Percentiles rank a stretch among this genome's conserved stretches.
These are phyloP conservation scores for Oxystoma pomonae DNA, from an alignment of 2,888 invertebrate species.

Conservation along the genomic window DNA sequence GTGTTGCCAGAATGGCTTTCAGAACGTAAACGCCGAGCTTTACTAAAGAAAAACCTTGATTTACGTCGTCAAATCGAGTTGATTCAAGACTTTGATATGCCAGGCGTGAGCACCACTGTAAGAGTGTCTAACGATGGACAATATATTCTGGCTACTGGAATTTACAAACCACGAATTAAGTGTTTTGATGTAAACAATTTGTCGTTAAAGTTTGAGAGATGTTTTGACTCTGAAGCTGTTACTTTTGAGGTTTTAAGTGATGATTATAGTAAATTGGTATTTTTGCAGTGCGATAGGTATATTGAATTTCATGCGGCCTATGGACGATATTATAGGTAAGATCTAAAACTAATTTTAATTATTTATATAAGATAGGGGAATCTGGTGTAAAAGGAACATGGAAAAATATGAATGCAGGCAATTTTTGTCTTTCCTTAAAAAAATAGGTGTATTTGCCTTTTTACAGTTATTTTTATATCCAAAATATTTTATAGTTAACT, in stretches of 20 bases:
- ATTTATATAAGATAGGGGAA: too few species aligned
- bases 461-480: too few species aligned
- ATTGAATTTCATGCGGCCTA: slow-evolving; percentile 94
- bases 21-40: slow-evolving; percentile 73
- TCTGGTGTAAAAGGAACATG: too few species aligned
- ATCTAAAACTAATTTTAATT: too few species aligned
- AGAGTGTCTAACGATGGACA: slow-evolving; percentile 86
- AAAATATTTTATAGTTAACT: too few species aligned
- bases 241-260: slow-evolving; percentile 90
- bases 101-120: slow-evolving; percentile 83
- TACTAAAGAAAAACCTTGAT: slow-evolving; percentile 87
- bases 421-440: too few species aligned
- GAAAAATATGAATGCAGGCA: too few species aligned
- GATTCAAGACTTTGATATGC: slow-evolving; percentile 99
- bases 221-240: slow-evolving; percentile 95
- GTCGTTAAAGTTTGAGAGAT: slow-evolving; percentile 95
- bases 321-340: slow-evolving; percentile 77
- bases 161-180: slow-evolving; percentile 93
- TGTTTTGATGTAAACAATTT: slow-evolving; percentile 96
- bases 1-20: slow-evolving; percentile 93
- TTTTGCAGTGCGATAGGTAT: slow-evolving; percentile 86
- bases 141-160: slow-evolving; percentile 88
- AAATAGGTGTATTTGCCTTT: too few species aligned
- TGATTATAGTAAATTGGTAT: slow-evolving; percentile 93
- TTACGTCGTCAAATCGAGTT: slow-evolving; percentile 88